Evolutionary conservation across 2,888 invertebrate genomes (phyloP).

Genomic region (Cyaniris semiargus): DNA sequence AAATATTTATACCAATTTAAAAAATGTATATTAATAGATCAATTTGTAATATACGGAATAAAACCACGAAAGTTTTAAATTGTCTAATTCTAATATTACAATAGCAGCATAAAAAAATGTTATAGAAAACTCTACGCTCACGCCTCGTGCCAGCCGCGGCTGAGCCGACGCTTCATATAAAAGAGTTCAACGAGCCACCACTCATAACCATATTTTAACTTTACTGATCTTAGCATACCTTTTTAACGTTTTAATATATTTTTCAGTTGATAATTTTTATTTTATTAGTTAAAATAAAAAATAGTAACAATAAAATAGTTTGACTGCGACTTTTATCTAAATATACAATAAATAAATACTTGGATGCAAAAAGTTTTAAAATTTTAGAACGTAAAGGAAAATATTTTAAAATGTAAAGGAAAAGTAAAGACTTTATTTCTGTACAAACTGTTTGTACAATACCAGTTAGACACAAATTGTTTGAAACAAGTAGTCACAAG

Average conservation of each 20-base stretch:
- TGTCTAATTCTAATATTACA: too few species aligned
- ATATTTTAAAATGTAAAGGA: background rate
- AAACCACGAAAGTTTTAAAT: too few species aligned
- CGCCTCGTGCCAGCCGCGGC: conserved; percentile 36
- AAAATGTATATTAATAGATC: background rate
- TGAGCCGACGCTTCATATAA: conserved; percentile 47
- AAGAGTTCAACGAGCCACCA: conserved; percentile 68
- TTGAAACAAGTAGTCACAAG: conserved; percentile 6
- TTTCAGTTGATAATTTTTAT: background rate
- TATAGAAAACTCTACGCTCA: conserved; percentile 37
- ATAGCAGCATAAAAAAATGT: background rate
- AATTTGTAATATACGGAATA: too few species aligned
- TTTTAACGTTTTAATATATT: too few species aligned
- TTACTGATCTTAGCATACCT: background rate
- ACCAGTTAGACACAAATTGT: background rate
- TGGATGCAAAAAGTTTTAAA: too few species aligned
- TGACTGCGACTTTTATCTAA: too few species aligned
- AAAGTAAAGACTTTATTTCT: background rate
- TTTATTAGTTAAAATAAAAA: too few species aligned
- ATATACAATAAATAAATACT: too few species aligned
- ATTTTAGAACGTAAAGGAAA: too few species aligned
- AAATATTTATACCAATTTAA: background rate
- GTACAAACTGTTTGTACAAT: conserved; percentile 4
- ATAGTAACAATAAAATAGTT: too few species aligned
- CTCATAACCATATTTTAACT: background rate